Conservation (phyloP, 1,140 invertebrate species). For the Bilobella aurantiaca region DNA sequence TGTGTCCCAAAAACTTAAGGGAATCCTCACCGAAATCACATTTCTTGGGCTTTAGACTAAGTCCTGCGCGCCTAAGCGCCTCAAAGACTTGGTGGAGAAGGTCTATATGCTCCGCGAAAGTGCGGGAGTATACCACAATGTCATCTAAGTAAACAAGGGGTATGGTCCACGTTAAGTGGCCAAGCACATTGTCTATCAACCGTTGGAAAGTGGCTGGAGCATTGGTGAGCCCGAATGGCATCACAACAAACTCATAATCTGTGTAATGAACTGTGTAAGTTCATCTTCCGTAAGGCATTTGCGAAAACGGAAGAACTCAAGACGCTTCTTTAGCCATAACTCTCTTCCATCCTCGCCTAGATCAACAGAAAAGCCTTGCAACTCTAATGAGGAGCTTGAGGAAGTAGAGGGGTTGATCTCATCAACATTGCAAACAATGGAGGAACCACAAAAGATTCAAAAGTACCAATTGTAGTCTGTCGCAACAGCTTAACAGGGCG, state of each 20-base stretch:
- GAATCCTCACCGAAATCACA: too few relatives aligned
- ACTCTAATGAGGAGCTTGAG: background rate
- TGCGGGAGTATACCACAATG: conserved; percentile 11
- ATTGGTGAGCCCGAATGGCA: conserved; percentile 41
- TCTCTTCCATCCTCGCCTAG: background rate
- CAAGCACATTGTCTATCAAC: conserved; percentile 37
- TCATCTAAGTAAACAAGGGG: conserved; percentile 36
- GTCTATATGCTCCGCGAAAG: conserved; percentile 13
- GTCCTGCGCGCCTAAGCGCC: too few relatives aligned
- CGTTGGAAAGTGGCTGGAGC: too few relatives aligned
- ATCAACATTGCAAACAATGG: background rate
- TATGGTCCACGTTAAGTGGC: conserved; percentile 16
- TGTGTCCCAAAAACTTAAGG: too few relatives aligned
- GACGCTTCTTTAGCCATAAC: background rate
- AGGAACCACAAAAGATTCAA: background rate
- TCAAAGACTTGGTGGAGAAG: conserved; percentile 9
- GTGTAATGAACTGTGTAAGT: too few relatives aligned
- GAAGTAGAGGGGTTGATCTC: background rate
- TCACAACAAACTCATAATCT: conserved; percentile 21
- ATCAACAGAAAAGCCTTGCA: background rate
- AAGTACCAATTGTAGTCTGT: background rate
- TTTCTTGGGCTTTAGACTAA: too few relatives aligned
- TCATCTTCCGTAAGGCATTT: background rate
- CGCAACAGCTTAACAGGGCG: background rate
- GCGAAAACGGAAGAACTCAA: too few relatives aligned